Percentiles rank a stretch among this genome's conserved stretches.
Conservation (phyloP, 2,888 invertebrate genomes). For the Notocelia uddmanniana region DNA sequence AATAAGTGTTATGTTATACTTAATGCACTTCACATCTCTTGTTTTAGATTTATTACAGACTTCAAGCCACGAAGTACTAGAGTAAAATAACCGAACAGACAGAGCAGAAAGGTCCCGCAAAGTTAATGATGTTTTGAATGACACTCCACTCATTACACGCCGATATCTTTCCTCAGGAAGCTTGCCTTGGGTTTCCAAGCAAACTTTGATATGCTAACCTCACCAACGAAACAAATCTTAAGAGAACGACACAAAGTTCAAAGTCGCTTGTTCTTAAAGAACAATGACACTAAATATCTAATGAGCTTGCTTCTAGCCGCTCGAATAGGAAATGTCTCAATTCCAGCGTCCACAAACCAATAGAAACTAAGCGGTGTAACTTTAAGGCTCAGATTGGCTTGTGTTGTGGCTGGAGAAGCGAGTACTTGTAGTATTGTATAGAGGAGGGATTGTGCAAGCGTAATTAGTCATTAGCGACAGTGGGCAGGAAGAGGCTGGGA, state of each 20-base stretch:
- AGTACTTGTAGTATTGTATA: conserved; percentile 66
- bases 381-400: conserved; percentile 59
- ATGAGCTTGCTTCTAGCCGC: conserved; percentile 70
- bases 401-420: conserved; percentile 47
- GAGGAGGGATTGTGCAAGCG: conserved; percentile 76
- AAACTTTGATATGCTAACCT: conserved; percentile 57
- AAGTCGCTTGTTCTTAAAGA: conserved; percentile 46
- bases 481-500: conserved; percentile 76
- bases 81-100: conserved; percentile 50
- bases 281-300: conserved; percentile 78
- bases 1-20: too few species aligned
- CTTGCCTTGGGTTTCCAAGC: conserved; percentile 62
- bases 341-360: conserved; percentile 49
- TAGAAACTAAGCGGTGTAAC: conserved; percentile 48
- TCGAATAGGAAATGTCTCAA: conserved; percentile 67
- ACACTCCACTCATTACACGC: conserved; percentile 81
- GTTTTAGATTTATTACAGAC: neutral
- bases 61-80: conserved; percentile 1
- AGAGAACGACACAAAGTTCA: conserved; percentile 32
- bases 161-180: conserved; percentile 79
- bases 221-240: conserved; percentile 51
- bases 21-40: neutral
- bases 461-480: conserved; percentile 83
- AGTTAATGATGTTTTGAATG: conserved; percentile 81
- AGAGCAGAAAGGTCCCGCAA: conserved; percentile 60